These are phyloP conservation scores for Hydropsyche tenuis DNA, from an alignment of 1,140 invertebrate genomes.

Conservation along the genomic window DNA sequence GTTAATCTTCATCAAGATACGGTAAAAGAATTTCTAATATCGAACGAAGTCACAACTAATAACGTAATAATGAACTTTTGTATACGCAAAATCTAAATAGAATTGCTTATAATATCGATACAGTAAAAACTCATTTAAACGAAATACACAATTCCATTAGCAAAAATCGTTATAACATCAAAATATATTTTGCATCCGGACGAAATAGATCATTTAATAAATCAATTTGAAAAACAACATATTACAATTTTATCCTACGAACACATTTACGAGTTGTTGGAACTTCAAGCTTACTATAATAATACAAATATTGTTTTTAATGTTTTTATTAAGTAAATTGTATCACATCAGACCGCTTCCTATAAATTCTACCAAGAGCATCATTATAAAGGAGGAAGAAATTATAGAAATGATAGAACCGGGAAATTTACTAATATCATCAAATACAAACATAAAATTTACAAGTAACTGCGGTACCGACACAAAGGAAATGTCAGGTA, in stretches of 20 bases:
- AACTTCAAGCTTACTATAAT: conserved; percentile 32
- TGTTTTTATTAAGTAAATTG: neutral
- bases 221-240: neutral
- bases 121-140: neutral
- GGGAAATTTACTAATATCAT: too few species aligned
- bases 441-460: too few species aligned
- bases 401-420: too few species aligned
- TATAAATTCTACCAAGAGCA: neutral
- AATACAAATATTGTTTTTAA: conserved; percentile 21
- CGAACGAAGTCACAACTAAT: neutral
- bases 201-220: neutral
- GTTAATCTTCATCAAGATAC: too few species aligned
- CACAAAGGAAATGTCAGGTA: too few species aligned
- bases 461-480: too few species aligned
- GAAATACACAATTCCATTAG: conserved; percentile 7
- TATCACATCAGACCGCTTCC: conserved; percentile 16
- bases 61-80: neutral
- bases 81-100: neutral
- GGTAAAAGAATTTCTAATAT: too few species aligned
- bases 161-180: too few species aligned
- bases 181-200: neutral
- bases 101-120: conserved; percentile 1
- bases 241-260: neutral
- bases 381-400: too few species aligned
- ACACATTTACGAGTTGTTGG: neutral